A percentile compares a stretch with the other conserved stretches of the same genome.
Evolutionary conservation across 2,113 vertebrate species (phyloP).

Genomic region (Cheilinus undulatus): DNA sequence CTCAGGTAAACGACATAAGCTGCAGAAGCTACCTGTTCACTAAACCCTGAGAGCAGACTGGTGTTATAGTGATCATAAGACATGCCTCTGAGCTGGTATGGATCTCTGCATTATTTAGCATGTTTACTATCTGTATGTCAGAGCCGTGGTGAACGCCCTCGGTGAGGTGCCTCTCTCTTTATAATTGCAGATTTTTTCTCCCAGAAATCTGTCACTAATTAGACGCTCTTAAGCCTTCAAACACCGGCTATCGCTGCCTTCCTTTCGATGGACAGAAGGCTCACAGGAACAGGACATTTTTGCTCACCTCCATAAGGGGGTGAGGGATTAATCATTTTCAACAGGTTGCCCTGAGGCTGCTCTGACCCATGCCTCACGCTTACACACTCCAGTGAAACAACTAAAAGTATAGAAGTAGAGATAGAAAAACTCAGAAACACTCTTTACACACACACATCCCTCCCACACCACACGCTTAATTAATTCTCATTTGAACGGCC

Average conservation of each 20-base stretch:
- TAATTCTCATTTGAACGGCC: slow-evolving; percentile 75
- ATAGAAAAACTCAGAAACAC: slow-evolving; percentile 17
- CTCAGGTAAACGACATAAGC: neutral
- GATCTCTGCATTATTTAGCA: slow-evolving; percentile 69
- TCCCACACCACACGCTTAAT: slow-evolving; percentile 75
- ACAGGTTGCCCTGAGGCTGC: slow-evolving; percentile 39
- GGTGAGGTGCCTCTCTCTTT: slow-evolving; percentile 24
- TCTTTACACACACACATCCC: slow-evolving; percentile 49
- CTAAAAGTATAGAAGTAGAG: slow-evolving; percentile 10
- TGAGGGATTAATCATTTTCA: slow-evolving; percentile 25
- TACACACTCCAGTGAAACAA: neutral
- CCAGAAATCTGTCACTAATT: neutral
- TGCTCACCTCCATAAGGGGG: slow-evolving; percentile 32
- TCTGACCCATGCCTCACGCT: slow-evolving; percentile 11
- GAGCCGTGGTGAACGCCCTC: slow-evolving; percentile 20
- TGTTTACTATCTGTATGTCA: slow-evolving; percentile 55
- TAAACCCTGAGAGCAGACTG: no score
- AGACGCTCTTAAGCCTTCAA: slow-evolving; percentile 14
- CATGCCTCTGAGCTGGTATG: slow-evolving; percentile 51
- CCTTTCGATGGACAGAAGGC: neutral
- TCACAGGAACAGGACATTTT: neutral
- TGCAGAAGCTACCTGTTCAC: no score
- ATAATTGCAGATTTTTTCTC: slow-evolving; percentile 11
- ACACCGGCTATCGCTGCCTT: neutral
- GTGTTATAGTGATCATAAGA: slow-evolving; percentile 2